These are phyloP conservation scores for Yponomeuta sedellus DNA, from an alignment of 2,888 invertebrate genomes.

Conservation along the genomic window DNA sequence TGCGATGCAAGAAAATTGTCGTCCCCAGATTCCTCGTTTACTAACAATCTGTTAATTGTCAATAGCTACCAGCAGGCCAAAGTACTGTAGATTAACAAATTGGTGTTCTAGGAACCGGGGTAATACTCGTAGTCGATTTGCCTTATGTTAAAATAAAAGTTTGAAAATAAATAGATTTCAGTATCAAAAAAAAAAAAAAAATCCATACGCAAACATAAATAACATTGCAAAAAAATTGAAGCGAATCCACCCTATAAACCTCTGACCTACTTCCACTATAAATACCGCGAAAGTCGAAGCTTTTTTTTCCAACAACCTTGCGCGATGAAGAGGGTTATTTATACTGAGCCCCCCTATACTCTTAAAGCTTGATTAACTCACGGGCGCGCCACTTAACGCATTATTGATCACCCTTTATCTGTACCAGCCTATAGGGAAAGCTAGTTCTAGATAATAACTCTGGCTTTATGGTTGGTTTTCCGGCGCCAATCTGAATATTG, in stretches of 20 bases:
- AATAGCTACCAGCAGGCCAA: too few species aligned
- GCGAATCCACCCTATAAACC: neutral
- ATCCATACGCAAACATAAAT: too few species aligned
- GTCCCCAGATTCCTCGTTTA: too few species aligned
- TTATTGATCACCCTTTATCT: slow-evolving; percentile 64
- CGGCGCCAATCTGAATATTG: neutral
- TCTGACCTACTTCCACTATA: neutral
- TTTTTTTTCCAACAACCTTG: neutral
- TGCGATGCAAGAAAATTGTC: too few species aligned
- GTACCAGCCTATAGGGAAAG: slow-evolving; percentile 33
- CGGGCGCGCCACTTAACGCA: slow-evolving; percentile 36
- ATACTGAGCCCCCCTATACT: slow-evolving; percentile 13
- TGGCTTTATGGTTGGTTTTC: slow-evolving; percentile 41
- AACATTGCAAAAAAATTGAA: neutral
- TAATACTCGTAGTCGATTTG: too few species aligned
- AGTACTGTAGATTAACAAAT: too few species aligned
- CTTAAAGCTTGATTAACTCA: slow-evolving; percentile 51
- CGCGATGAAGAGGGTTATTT: neutral
- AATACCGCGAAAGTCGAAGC: neutral
- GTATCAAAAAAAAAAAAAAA: too few species aligned
- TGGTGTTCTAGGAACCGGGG: too few species aligned
- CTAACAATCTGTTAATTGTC: too few species aligned
- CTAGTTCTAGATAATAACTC: slow-evolving; percentile 65
- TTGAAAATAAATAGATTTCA: too few species aligned
- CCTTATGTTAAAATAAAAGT: too few species aligned